Percentiles rank a stretch among this genome's conserved stretches.
Evolutionary conservation across 2,888 invertebrate species (phyloP).

Genomic region (Agriotes lineatus): DNA sequence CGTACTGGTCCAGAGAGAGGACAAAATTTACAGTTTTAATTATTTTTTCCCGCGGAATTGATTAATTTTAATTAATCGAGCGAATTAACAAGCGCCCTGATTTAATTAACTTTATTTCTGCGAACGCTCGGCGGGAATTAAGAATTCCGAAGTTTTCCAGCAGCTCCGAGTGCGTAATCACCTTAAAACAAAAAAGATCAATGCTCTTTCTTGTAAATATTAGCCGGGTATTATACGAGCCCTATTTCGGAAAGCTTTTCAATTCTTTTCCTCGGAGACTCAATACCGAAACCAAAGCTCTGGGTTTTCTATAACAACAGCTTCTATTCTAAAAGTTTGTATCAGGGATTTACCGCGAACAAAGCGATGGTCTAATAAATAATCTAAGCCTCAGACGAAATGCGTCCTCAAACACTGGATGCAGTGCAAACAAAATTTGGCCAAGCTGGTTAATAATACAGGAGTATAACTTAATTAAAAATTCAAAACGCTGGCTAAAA

Average conservation of each 20-base stretch:
- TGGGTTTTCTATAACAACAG: slow-evolving; percentile 34
- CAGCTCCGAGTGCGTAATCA: slow-evolving; percentile 11
- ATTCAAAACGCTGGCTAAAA: slow-evolving; percentile 1
- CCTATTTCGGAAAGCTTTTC: slow-evolving; percentile 31
- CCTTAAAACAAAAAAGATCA: slow-evolving; percentile 34
- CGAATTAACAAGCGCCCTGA: not conserved
- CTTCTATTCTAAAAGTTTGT: slow-evolving; percentile 32
- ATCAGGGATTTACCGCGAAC: slow-evolving; percentile 22
- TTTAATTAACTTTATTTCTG: slow-evolving; percentile 5
- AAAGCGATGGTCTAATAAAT: slow-evolving; percentile 20
- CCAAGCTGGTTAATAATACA: slow-evolving; percentile 1
- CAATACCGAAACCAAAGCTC: slow-evolving; percentile 28
- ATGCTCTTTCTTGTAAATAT: slow-evolving; percentile 32
- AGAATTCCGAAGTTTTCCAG: not conserved
- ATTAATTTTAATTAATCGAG: slow-evolving; percentile 14
- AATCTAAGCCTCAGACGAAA: slow-evolving; percentile 4
- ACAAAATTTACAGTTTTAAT: not conserved
- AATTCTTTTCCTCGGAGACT: slow-evolving; percentile 30
- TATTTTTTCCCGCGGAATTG: not conserved
- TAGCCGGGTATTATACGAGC: slow-evolving; percentile 34
- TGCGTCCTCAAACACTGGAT: not conserved
- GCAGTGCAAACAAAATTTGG: not conserved
- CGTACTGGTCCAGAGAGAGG: not conserved
- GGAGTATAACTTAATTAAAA: slow-evolving; percentile 9
- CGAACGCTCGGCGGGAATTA: not conserved